Conservation (phyloP, 2,113 vertebrate species). For the Thermophis baileyi region DNA sequence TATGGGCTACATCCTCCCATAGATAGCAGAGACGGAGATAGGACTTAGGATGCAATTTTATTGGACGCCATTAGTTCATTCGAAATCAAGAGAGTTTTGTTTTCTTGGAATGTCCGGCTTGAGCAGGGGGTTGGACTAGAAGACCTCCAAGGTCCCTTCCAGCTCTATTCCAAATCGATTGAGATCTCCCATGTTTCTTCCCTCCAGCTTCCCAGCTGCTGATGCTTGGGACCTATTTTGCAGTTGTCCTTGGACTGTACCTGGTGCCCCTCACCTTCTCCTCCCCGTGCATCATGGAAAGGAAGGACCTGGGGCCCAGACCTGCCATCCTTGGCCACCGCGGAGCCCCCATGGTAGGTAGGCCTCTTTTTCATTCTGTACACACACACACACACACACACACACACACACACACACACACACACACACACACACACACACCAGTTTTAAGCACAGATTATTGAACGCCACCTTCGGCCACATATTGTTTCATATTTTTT, state of each 20-base stretch:
- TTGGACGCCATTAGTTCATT: no score
- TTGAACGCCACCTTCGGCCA: not conserved
- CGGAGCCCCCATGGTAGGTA: slow-evolving; percentile 89
- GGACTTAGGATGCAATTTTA: no score
- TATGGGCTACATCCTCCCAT: no score
- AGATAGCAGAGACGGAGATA: no score
- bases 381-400: no score
- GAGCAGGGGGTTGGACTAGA: no score
- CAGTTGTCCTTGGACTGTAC: slow-evolving; percentile 80
- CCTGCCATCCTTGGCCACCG: slow-evolving; percentile 85
- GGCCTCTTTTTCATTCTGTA: rapidly evolving
- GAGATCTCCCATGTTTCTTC: not conserved
- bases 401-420: not conserved
- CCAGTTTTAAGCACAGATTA: not conserved
- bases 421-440: no score
- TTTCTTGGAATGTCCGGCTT: no score
- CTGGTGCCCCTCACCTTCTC: slow-evolving; percentile 86
- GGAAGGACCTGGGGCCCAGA: slow-evolving; percentile 74
- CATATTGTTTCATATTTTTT: not conserved
- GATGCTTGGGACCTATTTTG: slow-evolving; percentile 76
- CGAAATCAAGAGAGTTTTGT: no score
- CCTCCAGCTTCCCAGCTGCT: slow-evolving; percentile 80
- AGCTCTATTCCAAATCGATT: not conserved
- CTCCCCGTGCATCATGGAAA: slow-evolving; percentile 95
- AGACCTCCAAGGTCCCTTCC: no score